These are phyloP conservation scores for Strix aluco DNA, from an alignment of 2,113 vertebrate species.

Conservation along the genomic window DNA sequence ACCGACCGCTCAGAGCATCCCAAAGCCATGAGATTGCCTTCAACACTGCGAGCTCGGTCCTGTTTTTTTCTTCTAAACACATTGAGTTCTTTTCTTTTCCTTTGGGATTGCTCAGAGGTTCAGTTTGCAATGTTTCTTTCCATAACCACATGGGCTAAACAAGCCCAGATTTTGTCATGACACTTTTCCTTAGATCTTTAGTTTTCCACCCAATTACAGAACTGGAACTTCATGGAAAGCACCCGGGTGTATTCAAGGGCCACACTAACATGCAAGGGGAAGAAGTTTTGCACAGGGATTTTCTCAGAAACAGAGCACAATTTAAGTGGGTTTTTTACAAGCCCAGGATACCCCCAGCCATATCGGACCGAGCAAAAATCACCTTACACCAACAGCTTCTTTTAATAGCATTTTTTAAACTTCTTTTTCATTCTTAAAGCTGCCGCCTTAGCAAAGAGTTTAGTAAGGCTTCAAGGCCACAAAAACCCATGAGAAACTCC, in stretches of 20 bases:
- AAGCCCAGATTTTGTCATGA: background rate
- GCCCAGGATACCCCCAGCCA: background rate
- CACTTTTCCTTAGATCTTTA: background rate
- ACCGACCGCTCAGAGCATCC: background rate
- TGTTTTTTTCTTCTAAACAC: background rate
- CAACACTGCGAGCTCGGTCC: accelerated
- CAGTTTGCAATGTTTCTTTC: background rate
- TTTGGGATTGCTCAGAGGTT: background rate
- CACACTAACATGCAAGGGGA: background rate
- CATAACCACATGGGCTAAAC: background rate
- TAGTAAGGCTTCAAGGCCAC: background rate
- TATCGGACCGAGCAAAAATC: background rate
- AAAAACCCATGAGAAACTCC: background rate
- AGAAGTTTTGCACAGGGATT: background rate
- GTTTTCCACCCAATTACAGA: background rate
- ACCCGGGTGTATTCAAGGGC: background rate
- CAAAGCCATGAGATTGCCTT: background rate
- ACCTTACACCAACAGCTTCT: background rate
- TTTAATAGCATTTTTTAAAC: background rate
- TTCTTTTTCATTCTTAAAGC: background rate
- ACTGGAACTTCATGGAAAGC: background rate
- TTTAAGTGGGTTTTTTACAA: background rate
- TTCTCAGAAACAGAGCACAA: background rate
- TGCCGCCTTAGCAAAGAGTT: background rate
- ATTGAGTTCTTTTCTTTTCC: background rate